These are phyloP conservation scores for Acanthurus leucopareius DNA, from an alignment of 2,797 vertebrate genomes.

Conservation along the genomic window DNA sequence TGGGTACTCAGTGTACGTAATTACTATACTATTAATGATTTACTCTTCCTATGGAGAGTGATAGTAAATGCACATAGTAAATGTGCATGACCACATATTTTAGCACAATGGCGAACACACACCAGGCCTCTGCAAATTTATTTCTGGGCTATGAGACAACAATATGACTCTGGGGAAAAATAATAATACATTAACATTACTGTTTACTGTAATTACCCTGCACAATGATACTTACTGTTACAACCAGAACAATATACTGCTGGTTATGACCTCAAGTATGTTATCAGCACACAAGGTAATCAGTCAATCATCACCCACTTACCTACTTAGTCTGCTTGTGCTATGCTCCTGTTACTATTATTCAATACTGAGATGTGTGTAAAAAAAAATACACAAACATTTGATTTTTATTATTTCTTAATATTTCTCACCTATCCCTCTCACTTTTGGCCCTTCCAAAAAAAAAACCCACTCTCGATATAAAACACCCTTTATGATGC, in stretches of 20 bases:
- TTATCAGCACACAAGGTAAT: neutral
- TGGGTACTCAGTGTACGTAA: neutral
- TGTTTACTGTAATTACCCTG: neutral
- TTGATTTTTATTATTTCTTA: too few relatives aligned
- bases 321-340: conserved; percentile 1
- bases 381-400: too few relatives aligned
- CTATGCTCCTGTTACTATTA: neutral
- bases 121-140: too few relatives aligned
- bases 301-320: neutral
- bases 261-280: neutral
- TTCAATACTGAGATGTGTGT: too few relatives aligned
- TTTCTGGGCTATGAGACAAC: neutral
- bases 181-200: neutral
- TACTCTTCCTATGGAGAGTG: neutral
- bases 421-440: too few relatives aligned
- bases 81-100: neutral
- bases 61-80: neutral
- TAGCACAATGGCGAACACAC: neutral
- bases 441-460: too few relatives aligned
- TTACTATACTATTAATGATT: neutral
- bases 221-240: neutral
- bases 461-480: too few relatives aligned
- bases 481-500: too few relatives aligned
- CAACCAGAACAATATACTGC: neutral
- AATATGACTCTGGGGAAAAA: neutral